Conservation (phyloP, 2,113 vertebrate genomes). For the Eubucco bourcierii region DNA sequence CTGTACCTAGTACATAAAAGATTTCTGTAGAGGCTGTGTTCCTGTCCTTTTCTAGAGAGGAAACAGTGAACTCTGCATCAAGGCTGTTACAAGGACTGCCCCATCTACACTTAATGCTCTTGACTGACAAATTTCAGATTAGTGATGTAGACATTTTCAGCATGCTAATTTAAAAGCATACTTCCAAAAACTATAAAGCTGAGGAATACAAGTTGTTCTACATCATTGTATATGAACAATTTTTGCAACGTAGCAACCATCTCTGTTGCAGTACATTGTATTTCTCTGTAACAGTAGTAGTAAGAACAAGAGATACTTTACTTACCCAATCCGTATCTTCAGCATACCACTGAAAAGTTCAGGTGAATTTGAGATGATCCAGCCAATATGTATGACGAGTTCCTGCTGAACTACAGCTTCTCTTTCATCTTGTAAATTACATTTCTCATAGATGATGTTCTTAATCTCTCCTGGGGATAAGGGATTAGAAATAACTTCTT, state of each 20-base stretch:
- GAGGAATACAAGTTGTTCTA: background rate
- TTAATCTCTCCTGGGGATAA: constrained; percentile 94
- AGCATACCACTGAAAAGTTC: constrained; percentile 97
- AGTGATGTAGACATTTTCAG: background rate
- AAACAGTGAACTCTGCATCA: background rate
- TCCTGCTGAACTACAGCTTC: constrained; percentile 96
- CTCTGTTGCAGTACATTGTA: background rate
- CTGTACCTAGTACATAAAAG: background rate
- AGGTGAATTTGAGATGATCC: constrained; percentile 95
- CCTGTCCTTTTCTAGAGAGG: background rate
- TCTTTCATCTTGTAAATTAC: constrained; percentile 84
- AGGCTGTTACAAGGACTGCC: background rate
- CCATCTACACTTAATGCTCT: background rate
- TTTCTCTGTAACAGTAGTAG: background rate
- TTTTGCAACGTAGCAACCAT: background rate
- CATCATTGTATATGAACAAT: background rate
- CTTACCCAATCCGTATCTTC: constrained; percentile 94
- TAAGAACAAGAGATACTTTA: background rate
- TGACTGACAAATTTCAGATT: background rate
- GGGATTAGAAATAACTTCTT: constrained; percentile 97
- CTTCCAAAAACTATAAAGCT: background rate
- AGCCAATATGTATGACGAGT: constrained; percentile 96
- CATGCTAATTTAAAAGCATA: background rate
- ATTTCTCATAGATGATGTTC: constrained; percentile 92
- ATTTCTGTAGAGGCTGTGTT: background rate